These are phyloP conservation scores for Trichosurus vulpecula DNA, from an alignment of 2,797 vertebrate species.

Conservation along the genomic window DNA sequence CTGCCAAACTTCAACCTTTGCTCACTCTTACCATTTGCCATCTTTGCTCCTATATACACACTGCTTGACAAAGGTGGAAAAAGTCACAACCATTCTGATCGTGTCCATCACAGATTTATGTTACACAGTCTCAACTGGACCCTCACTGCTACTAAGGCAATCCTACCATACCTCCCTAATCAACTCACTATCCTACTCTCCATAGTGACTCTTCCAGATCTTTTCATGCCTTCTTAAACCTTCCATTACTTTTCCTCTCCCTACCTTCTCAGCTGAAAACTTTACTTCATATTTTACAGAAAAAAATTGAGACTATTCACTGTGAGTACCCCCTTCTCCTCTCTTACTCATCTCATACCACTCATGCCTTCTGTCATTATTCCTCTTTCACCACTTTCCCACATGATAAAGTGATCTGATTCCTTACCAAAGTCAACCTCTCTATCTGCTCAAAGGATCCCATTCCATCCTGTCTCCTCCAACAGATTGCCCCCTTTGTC, in stretches of 20 bases:
- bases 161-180: background rate
- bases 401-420: background rate
- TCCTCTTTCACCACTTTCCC: background rate
- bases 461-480: background rate
- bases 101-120: background rate
- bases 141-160: background rate
- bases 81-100: background rate
- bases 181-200: background rate
- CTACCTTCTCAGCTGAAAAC: background rate
- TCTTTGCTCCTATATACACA: background rate
- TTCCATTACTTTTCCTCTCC: background rate
- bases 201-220: background rate
- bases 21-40: background rate
- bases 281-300: background rate
- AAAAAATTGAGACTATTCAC: background rate
- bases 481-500: background rate
- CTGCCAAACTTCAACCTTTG: background rate
- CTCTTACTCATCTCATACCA: background rate
- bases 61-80: background rate
- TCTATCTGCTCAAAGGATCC: background rate
- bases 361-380: background rate
- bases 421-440: background rate
- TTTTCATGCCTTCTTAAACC: background rate
- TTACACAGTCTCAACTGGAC: background rate
- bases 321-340: background rate